phyloP scores from a whole-genome alignment of 1,140 invertebrate species.

The Lordiphosa stackelbergi region DNA sequence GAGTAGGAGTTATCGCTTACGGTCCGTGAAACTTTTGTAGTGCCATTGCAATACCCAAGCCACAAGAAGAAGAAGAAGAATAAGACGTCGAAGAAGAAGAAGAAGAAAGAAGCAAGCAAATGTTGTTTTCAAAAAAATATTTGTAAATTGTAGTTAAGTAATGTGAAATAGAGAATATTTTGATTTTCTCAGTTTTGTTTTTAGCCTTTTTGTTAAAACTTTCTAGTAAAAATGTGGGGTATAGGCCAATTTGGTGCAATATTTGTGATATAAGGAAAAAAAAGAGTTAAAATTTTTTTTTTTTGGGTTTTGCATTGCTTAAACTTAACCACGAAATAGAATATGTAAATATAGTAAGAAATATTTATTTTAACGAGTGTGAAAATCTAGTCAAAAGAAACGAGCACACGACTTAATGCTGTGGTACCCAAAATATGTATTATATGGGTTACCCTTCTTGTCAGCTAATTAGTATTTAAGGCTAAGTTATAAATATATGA shows the following conservation, averaged over 20 bases:
- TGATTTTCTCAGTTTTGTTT: slow-evolving; percentile 22
- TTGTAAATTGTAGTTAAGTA: slow-evolving; percentile 18
- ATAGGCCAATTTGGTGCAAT: slow-evolving; percentile 76
- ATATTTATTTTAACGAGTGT: slow-evolving; percentile 49
- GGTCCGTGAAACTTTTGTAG: slow-evolving; percentile 54
- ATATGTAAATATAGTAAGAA: slow-evolving; percentile 8
- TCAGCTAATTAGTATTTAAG: not conserved
- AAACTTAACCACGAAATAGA: slow-evolving; percentile 14
- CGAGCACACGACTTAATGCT: slow-evolving; percentile 21
- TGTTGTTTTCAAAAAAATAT: not conserved
- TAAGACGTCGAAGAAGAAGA: slow-evolving; percentile 2
- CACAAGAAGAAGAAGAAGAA: slow-evolving; percentile 16
- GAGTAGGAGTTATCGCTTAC: slow-evolving; percentile 40
- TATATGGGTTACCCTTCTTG: too few relatives aligned
- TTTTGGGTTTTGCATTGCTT: slow-evolving; percentile 20
- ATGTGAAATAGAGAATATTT: slow-evolving; percentile 12
- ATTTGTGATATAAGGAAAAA: slow-evolving; percentile 72
- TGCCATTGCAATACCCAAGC: slow-evolving; percentile 42
- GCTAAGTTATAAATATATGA: slow-evolving; percentile 1
- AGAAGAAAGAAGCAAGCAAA: too few relatives aligned
- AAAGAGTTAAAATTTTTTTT: slow-evolving; percentile 8
- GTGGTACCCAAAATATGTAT: slow-evolving; percentile 3
- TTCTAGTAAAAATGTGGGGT: slow-evolving; percentile 61
- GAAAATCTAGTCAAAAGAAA: slow-evolving; percentile 64
- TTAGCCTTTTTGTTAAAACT: slow-evolving; percentile 31